Evolutionary conservation across 2,797 vertebrate species (phyloP).

Genomic region (Silurus aristotelis): DNA sequence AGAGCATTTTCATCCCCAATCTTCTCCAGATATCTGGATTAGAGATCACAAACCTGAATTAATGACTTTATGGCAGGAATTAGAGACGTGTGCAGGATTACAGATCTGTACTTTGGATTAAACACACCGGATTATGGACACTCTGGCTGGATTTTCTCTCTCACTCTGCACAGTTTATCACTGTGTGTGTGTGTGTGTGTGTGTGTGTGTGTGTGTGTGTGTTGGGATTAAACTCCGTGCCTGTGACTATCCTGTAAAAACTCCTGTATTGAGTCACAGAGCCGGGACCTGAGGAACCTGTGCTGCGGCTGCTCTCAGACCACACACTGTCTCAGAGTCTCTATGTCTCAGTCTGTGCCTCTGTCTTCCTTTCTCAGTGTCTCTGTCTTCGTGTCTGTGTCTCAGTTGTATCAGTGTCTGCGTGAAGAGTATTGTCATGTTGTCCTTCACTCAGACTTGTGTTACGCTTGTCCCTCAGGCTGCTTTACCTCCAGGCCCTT

Average conservation of each 20-base stretch:
- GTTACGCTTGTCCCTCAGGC: slow-evolving; percentile 1
- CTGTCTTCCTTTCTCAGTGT: no score
- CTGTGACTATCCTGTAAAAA: slow-evolving; percentile 25
- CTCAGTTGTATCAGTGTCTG: not conserved
- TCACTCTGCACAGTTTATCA: not conserved
- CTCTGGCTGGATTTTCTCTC: not conserved
- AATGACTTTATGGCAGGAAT: not conserved
- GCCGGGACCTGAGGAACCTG: slow-evolving; percentile 50
- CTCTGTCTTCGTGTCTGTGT: no score
- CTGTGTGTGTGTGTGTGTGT: not conserved
- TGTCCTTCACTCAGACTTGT: not conserved
- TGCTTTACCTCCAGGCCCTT: not conserved
- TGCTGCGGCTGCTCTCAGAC: slow-evolving; percentile 7
- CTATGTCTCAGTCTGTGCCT: no score
- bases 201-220: slow-evolving; percentile 16
- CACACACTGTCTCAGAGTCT: not conserved
- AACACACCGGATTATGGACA: not conserved
- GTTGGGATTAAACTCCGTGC: not conserved
- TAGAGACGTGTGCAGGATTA: not conserved
- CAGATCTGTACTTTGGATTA: no score
- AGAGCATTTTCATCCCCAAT: not conserved
- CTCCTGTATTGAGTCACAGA: slow-evolving; percentile 26
- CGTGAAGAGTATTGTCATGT: no score
- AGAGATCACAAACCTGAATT: not conserved
- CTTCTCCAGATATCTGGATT: slow-evolving; percentile 1